Evolutionary conservation across 2,888 invertebrate species (phyloP).

Genomic region (Eucera pruinosa): DNA sequence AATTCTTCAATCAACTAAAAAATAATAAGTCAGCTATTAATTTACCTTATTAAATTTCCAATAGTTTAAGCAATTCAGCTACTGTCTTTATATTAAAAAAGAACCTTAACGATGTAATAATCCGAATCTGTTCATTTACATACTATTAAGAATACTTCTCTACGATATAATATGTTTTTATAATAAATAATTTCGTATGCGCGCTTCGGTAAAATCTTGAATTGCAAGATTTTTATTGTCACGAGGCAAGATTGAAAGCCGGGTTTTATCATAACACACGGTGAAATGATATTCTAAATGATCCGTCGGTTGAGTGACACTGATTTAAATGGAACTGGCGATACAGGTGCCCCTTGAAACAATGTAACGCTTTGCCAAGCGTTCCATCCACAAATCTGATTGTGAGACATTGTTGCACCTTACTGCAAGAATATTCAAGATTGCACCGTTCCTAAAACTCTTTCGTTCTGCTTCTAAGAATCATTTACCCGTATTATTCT

Average conservation of each 20-base stretch:
- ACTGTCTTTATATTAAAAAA: too few relatives aligned
- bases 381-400: not conserved
- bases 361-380: slow-evolving; percentile 38
- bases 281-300: not conserved
- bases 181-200: not conserved
- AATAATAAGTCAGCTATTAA: too few relatives aligned
- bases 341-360: slow-evolving; percentile 38
- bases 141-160: not conserved
- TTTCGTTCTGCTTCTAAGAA: not conserved
- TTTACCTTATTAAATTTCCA: too few relatives aligned
- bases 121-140: too few relatives aligned
- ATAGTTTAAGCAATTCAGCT: too few relatives aligned
- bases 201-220: not conserved
- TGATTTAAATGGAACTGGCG: slow-evolving; percentile 42
- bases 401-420: slow-evolving; percentile 34
- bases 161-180: too few relatives aligned
- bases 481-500: too few relatives aligned
- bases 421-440: not conserved
- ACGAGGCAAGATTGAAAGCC: not conserved
- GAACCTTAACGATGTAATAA: too few relatives aligned
- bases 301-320: slow-evolving; percentile 25
- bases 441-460: not conserved
- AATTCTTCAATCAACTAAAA: too few relatives aligned
- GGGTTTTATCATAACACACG: not conserved
- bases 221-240: not conserved